Percentiles rank a stretch among this genome's conserved stretches.
Conservation (phyloP, 2,888 invertebrate genomes). For the Ichneumon xanthorius region DNA sequence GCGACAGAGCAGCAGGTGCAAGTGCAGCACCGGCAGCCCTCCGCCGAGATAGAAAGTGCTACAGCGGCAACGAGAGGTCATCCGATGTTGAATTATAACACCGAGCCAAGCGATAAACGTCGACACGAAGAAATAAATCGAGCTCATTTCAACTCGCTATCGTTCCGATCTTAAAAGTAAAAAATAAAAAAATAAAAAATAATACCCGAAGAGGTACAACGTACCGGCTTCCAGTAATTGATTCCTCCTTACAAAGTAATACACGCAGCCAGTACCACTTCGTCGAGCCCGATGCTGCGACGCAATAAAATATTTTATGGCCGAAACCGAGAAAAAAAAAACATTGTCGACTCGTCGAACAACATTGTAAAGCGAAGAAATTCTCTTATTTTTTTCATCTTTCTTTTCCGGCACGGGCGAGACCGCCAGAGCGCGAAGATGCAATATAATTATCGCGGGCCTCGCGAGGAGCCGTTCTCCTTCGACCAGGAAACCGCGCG, state of each 20-base stretch:
- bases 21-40: constrained; percentile 43
- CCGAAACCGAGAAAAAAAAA: neutral
- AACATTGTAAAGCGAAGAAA: constrained; percentile 25
- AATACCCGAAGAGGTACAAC: too few relatives aligned
- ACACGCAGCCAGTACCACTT: neutral
- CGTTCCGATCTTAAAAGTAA: too few relatives aligned
- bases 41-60: constrained; percentile 64
- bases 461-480: constrained; percentile 65
- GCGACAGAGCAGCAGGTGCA: constrained; percentile 52
- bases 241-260: neutral
- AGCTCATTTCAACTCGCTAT: neutral
- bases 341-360: constrained; percentile 1
- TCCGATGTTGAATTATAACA: constrained; percentile 40
- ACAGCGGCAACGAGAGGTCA: constrained; percentile 50
- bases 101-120: neutral
- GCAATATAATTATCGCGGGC: constrained; percentile 80
- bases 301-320: neutral
- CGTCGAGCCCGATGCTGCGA: neutral
- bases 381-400: neutral
- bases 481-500: constrained; percentile 59
- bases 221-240: neutral
- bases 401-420: constrained; percentile 50
- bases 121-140: neutral
- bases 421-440: constrained; percentile 81
- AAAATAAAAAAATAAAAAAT: too few relatives aligned